phyloP scores from a whole-genome alignment of 2,888 invertebrate genomes.

The Dorcus hopei region DNA sequence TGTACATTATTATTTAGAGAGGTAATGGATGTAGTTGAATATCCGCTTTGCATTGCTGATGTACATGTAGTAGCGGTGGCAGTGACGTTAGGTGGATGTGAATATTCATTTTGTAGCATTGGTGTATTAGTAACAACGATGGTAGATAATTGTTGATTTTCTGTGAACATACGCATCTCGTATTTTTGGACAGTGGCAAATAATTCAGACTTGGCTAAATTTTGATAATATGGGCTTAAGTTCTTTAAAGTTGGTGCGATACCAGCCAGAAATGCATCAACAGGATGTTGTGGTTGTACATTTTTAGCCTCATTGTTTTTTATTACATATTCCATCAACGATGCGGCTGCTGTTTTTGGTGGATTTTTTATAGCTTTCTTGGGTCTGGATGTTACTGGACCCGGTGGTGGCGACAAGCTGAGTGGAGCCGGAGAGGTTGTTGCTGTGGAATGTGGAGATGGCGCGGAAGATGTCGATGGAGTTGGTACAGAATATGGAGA shows the following conservation, averaged over 20 bases:
- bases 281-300: slow-evolving; percentile 6
- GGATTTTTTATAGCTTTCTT: background rate
- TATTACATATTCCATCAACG: slow-evolving; percentile 16
- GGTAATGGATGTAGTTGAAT: no score
- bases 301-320: background rate
- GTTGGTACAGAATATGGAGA: background rate
- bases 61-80: no score
- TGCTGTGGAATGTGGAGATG: no score
- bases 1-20: no score
- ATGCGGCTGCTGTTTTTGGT: slow-evolving; percentile 3
- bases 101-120: background rate
- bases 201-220: slow-evolving; percentile 22
- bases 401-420: no score
- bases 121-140: background rate
- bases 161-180: slow-evolving; percentile 15
- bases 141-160: background rate
- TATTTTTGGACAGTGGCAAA: slow-evolving; percentile 20
- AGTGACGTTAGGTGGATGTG: background rate
- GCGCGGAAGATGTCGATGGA: background rate
- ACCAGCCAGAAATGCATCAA: slow-evolving; percentile 23
- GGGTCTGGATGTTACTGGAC: background rate
- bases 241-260: slow-evolving; percentile 18
- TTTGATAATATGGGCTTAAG: slow-evolving; percentile 15
- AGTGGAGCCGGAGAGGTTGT: no score
- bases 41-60: no score